Conservation (phyloP, 1,140 invertebrate species). For the Odontomachus brunneus region DNA sequence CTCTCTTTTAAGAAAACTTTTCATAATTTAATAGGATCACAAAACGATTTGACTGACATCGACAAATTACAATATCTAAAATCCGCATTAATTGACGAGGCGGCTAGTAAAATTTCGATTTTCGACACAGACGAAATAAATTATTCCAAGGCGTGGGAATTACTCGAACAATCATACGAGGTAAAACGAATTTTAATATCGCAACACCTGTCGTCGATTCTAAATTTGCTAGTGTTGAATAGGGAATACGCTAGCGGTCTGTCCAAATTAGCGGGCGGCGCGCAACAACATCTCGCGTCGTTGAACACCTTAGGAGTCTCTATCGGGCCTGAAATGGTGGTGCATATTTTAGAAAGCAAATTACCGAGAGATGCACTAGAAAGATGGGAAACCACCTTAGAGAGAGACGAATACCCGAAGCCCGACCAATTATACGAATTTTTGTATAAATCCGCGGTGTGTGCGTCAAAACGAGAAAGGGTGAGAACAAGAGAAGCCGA, state of each 20-base stretch:
- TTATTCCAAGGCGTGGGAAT: background rate
- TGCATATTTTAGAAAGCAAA: background rate
- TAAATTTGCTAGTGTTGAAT: background rate
- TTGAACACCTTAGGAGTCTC: background rate
- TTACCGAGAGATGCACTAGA: background rate
- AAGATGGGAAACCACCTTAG: background rate
- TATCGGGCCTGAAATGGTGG: background rate
- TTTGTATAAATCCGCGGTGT: background rate
- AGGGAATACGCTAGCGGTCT: background rate
- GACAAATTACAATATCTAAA: background rate
- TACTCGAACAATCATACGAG: background rate
- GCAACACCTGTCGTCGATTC: background rate
- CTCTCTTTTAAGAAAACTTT: constrained; percentile 20
- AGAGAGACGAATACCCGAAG: background rate
- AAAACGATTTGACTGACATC: background rate
- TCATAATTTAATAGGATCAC: background rate
- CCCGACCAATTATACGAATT: constrained; percentile 12
- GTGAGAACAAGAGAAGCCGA: too few species aligned
- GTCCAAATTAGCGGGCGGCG: background rate
- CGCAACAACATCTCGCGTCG: background rate
- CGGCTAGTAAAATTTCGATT: background rate
- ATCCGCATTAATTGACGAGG: background rate
- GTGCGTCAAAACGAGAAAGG: background rate
- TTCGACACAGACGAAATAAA: background rate
- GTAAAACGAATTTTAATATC: background rate